Base-by-base conservation (phyloP, 1,140 invertebrate species). In the Heliconius nattereri region DNA sequence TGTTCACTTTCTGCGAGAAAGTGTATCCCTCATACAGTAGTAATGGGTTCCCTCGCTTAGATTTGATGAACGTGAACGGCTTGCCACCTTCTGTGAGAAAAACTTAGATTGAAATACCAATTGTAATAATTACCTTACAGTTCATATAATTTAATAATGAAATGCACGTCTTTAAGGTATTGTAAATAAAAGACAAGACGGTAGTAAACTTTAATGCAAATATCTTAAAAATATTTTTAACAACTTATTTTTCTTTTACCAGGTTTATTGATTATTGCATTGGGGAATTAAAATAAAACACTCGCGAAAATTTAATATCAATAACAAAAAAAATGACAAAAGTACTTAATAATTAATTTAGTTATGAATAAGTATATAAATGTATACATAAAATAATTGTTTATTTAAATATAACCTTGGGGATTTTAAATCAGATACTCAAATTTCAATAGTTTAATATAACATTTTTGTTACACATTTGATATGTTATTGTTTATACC, bases 1-100 rank as follows among this genome's bases (percentile, higher is more conserved):
- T 66, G 23, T 66, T 66, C 3, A 66, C 23, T 66, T 66, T 66
- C 11, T 66, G 60, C n/a, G 60, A 66, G 23, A 66, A 66, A 5
- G 60, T 26, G 11, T 66, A 66, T 13, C 60, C 60, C 6, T 66
- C 60, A 13, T 23, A 66, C 0, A 66, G 60, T 29, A 66, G 23
- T 29, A 66, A 29, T 26, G 60, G 60, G 23, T 66, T 66, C 11
- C 60, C 60, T 29, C 60, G 23, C 29, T 66, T 66, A 1, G 60
- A 66, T 66, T 66, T 66, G 60, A 66, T 66, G 23, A 23, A 66
- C 6, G 60, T 66, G 29, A 66, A 66, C 60, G 60, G 60, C 23
- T 66, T 66, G 23, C 9, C 60, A 6, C 23, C 60, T 16, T 16
- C 60, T 66, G 60, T 66, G 23, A 26, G 60, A 66, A 66, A 26